These are phyloP conservation scores for Peromyscus leucopus DNA, from an alignment of 2,113 vertebrate genomes.

Conservation along the genomic window DNA sequence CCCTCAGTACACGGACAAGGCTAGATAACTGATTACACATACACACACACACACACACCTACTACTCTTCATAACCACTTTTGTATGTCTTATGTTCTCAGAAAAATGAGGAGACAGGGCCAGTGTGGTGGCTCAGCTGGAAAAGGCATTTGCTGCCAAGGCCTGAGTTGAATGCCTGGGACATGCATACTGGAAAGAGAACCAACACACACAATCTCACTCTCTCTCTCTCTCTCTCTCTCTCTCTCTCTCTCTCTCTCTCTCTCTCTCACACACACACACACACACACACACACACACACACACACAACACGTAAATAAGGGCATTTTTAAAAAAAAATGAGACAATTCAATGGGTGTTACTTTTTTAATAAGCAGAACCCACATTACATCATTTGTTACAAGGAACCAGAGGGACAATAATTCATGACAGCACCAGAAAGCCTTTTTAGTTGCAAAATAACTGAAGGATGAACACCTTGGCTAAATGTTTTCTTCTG, in stretches of 20 bases:
- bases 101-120: conserved; percentile 26
- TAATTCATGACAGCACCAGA: not conserved
- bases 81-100: not conserved
- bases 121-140: not conserved
- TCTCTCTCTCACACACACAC: no score
- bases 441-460: not conserved
- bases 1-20: not conserved
- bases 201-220: not conserved
- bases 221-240: no score
- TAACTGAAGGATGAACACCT: not conserved
- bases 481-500: not conserved
- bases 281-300: not conserved
- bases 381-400: conserved; percentile 37
- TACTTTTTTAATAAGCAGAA: conserved; percentile 74
- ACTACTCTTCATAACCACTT: not conserved
- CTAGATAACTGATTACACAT: not conserved
- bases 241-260: no score
- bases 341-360: conserved; percentile 21
- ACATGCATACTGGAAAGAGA: not conserved
- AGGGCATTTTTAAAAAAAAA: not conserved
- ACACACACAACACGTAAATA: not conserved
- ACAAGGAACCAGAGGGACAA: not conserved
- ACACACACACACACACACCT: not conserved
- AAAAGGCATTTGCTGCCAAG: not conserved
- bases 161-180: not conserved